Base-by-base conservation (phyloP, 2,888 invertebrate species). In the Cheiracanthium punctorium region DNA sequence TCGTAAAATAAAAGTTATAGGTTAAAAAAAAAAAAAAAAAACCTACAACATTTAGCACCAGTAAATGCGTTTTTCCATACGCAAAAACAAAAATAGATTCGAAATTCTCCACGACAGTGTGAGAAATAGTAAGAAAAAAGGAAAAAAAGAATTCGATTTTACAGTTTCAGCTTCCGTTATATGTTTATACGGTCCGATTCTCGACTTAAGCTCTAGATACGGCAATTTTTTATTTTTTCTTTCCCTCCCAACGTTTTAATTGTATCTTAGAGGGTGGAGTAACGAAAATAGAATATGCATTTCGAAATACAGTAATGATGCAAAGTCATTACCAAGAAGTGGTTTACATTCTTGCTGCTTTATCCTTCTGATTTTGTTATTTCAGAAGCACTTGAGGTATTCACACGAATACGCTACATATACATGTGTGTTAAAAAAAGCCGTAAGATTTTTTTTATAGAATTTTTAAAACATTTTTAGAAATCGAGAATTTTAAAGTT, bases 131-230 rank as follows among this genome's bases (percentile, higher is more conserved):
- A 30, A 69, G 29, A 33, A 33, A n/a, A 12, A n/a, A 29, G 12
- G 29, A 41, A 43, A 43, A 71, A 43, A 29, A 14, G 29, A 43
- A 28, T 17, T 1, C 17, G 67, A 30, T 30, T 32, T 67, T 24
- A 32, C 65, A 29, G 67, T 79, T 73, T 43, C 7, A 67, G 79
- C 79, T 85, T 85, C 84, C 84, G 74, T 73, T 43, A n/a, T n/a
- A 79, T 74, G 79, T 79, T 85, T 85, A 85, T 41, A 85, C 84
- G 84, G 69, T 79, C 69, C 79, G 67, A 79, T 85, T 85, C 79
- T 29, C 32, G 84, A 85, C 74, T 67, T 79, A 85, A n/a, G n/a
- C 74, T 85, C 84, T 41, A 85, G 33, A 85, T 85, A 85, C 84
- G 69, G 30, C 64, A 37, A 48, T 12, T n/a, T 72, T 77, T 69